phyloP scores from a whole-genome alignment of 2,888 invertebrate species.

The Notocelia uddmanniana region DNA sequence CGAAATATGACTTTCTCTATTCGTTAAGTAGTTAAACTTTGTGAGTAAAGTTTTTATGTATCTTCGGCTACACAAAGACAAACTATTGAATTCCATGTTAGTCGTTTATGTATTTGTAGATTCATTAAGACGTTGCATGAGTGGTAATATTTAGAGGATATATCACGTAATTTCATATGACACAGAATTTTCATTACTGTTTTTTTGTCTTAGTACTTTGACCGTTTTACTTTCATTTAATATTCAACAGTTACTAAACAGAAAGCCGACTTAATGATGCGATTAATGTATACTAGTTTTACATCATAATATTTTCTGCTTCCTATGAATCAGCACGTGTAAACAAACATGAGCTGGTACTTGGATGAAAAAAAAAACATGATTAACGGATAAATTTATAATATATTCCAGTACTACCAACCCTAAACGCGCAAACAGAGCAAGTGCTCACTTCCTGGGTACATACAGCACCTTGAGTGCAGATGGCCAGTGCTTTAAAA shows the following conservation, averaged over 20 bases:
- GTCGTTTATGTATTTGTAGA: neutral
- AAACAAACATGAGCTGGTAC: too few relatives aligned
- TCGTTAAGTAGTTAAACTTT: neutral
- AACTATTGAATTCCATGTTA: too few relatives aligned
- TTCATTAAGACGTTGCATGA: neutral
- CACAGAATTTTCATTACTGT: too few relatives aligned
- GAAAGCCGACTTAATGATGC: too few relatives aligned
- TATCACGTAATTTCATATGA: too few relatives aligned
- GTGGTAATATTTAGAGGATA: neutral
- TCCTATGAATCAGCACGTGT: neutral
- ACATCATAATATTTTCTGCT: neutral
- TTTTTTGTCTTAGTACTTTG: too few relatives aligned
- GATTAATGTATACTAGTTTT: too few relatives aligned
- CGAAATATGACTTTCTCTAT: neutral
- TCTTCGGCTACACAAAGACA: too few relatives aligned
- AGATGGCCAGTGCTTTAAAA: conserved; percentile 62
- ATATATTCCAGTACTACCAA: conserved; percentile 49
- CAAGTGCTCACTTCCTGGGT: conserved; percentile 68
- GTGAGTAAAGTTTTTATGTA: too few relatives aligned
- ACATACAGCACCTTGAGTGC: conserved; percentile 73
- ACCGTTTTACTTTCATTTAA: too few relatives aligned
- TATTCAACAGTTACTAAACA: too few relatives aligned
- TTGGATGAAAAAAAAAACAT: neutral
- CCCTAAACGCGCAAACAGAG: conserved; percentile 56
- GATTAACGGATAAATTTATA: neutral